Evolutionary conservation across 2,113 vertebrate genomes (phyloP), one percentile per base, ranked within the genome.

Genomic region (Sylvia atricapilla): DNA sequence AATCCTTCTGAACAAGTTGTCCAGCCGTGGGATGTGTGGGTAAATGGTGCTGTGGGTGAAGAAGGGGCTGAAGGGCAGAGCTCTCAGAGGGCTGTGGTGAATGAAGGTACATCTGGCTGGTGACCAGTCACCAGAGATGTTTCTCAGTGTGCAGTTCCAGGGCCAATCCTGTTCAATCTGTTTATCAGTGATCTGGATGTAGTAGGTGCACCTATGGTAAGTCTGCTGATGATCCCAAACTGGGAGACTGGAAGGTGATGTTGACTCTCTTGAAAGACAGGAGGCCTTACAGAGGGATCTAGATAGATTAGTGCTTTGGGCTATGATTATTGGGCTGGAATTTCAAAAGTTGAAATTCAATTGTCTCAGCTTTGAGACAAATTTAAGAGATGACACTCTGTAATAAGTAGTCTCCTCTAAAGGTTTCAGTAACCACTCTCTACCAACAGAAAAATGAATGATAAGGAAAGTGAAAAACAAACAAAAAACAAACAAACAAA

Each of bases 91-190:
- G 11, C 30, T 74, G 7, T 25, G 52, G 3, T 58, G 22, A 75
- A 31, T 21, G 15, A 19, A 13, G 5, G 5, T 74, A 6, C 5
- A 46, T 35, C 33, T 74, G 31, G 0, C 46, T 67, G 16, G 15
- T 9, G 7, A 31, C 6, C 0, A 0, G 11, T 41, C 21, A 25
- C 17, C n/a, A 39, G 33, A 0, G 0, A 4, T 56, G 13, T 63
- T 74, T 30, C 25, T 20, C 49, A 37, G 37, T 2, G 6, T n/a
- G 5, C n/a, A 43, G 1, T 13, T 79, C 19, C 33, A 43, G 24
- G 14, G 14, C 1, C 2, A 35, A 13, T 39, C 11, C 39, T n/a
- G 1, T 59, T 53, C n/a, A 10, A 19, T 30, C 2, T 35, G 15
- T 53, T 37, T 53, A 22, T 49, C 15, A 27, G 0, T 43, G 25